A percentile compares a stretch with the other conserved stretches of the same genome.
Evolutionary conservation across 1,140 invertebrate genomes (phyloP).

Genomic region (Ladona fulva): DNA sequence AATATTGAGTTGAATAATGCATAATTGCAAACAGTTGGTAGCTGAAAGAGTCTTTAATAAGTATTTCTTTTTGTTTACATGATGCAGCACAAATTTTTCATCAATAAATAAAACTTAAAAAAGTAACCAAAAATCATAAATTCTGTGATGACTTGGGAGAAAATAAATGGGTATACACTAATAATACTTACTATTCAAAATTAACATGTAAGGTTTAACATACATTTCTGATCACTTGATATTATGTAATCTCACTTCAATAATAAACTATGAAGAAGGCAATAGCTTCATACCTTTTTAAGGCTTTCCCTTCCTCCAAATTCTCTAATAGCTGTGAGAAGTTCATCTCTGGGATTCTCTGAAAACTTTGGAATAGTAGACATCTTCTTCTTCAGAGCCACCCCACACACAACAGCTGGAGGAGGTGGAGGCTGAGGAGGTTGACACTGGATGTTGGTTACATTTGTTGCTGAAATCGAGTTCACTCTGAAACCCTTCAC

Average conservation of each 20-base stretch:
- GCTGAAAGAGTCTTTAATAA: too few species aligned
- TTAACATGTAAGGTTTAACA: background rate
- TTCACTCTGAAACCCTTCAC: slow-evolving; percentile 30
- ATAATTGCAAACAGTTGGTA: too few species aligned
- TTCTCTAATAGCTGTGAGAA: slow-evolving; percentile 61
- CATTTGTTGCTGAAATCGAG: slow-evolving; percentile 15
- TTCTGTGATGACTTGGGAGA: background rate
- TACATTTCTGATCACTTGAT: background rate
- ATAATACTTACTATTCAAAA: background rate
- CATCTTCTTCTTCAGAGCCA: slow-evolving; percentile 33
- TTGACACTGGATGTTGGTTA: background rate
- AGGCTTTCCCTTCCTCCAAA: slow-evolving; percentile 52
- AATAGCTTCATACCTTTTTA: slow-evolving; percentile 37
- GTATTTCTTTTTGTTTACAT: too few species aligned
- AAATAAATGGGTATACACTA: background rate
- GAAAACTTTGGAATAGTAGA: slow-evolving; percentile 20
- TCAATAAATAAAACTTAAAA: too few species aligned
- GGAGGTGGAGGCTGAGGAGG: slow-evolving; percentile 29
- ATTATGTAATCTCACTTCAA: background rate
- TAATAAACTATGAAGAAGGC: background rate
- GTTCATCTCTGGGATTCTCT: slow-evolving; percentile 49
- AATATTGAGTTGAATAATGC: too few species aligned
- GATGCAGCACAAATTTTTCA: too few species aligned
- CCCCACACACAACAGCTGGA: slow-evolving; percentile 37
- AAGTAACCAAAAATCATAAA: background rate